Base-by-base conservation (phyloP, 2,797 vertebrate species). In the Arctocebus calabarensis region DNA sequence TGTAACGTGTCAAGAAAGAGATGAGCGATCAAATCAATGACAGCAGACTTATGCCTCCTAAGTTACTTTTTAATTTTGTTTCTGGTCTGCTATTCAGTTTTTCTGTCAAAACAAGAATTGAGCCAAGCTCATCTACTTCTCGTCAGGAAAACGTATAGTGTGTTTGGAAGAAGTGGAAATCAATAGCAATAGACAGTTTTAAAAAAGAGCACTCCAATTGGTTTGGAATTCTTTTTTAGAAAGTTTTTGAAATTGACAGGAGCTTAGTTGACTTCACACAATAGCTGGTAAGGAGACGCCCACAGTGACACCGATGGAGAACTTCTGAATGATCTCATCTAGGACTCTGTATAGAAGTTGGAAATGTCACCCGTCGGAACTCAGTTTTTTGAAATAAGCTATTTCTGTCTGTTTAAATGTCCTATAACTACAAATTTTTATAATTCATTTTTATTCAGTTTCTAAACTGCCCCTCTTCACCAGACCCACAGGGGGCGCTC, bases 71-170 rank as follows among this genome's bases (percentile, higher is more conserved):
- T 68, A 61, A 70, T 92, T 97, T 94, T 96, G 62, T 27, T 77
- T 94, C 74, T 94, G 20, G 5, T 84, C 48, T 91, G 29, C 81
- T 88, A 71, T 5, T 93, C 32, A 55, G n/a, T 88, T 88, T 97
- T 97, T 96, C 87, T 23, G 84, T 90, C 52, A 79, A 94, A 88
- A 40, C 86, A 85, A 88, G 43, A 95, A 81, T 88, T 96, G 61
- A 95, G 45, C 23, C 52, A 79, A 93, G 34, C 37, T 75, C 59
- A 86, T 81, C 7, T 92, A 40, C 59, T 93, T 94, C 59, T 94
- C 70, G 66, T 87, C 66, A 81, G 75, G 48, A 90, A 90, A 88
- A 88, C 16, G 78, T 94, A 93, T 8, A 85, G 55, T 89, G 32
- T 91, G 5, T 83, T 95, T 88, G 52, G 62, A 92, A 71, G 37